Percentiles rank a stretch among this genome's conserved stretches.
phyloP scores from a whole-genome alignment of 2,113 vertebrate genomes.

The Rhea americana region DNA sequence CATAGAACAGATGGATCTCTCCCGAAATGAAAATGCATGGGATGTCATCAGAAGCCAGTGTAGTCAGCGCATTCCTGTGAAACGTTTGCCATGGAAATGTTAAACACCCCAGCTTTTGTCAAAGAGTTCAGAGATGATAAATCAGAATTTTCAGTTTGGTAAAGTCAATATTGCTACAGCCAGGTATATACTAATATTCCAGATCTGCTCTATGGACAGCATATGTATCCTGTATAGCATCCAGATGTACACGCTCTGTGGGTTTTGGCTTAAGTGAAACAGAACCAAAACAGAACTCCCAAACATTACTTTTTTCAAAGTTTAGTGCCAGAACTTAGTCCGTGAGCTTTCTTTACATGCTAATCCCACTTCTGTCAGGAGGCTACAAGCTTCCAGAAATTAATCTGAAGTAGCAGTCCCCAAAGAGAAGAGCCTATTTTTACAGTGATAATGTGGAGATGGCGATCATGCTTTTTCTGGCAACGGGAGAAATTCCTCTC shows the following conservation, averaged over 20 bases:
- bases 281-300: not conserved
- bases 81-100: not conserved
- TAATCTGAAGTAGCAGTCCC: not conserved
- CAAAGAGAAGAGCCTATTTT: constrained; percentile 31
- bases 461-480: constrained; percentile 34
- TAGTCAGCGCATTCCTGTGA: not conserved
- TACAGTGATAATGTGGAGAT: not conserved
- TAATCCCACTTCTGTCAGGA: not conserved
- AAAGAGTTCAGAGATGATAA: not conserved
- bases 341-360: not conserved
- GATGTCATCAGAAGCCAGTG: not conserved
- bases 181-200: not conserved
- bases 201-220: not conserved
- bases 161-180: constrained; percentile 3
- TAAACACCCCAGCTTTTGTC: not conserved
- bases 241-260: not conserved
- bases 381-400: not conserved
- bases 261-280: not conserved
- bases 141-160: constrained; percentile 6
- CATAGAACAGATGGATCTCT: not conserved
- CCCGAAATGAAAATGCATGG: not conserved
- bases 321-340: not conserved
- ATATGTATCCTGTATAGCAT: accelerated
- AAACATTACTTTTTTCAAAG: accelerated
- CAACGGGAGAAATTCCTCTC: constrained; percentile 40